A percentile compares a stretch with the other conserved stretches of the same genome.
These are phyloP conservation scores for Pampusana beccarii DNA, from an alignment of 2,113 vertebrate genomes.

Conservation along the genomic window DNA sequence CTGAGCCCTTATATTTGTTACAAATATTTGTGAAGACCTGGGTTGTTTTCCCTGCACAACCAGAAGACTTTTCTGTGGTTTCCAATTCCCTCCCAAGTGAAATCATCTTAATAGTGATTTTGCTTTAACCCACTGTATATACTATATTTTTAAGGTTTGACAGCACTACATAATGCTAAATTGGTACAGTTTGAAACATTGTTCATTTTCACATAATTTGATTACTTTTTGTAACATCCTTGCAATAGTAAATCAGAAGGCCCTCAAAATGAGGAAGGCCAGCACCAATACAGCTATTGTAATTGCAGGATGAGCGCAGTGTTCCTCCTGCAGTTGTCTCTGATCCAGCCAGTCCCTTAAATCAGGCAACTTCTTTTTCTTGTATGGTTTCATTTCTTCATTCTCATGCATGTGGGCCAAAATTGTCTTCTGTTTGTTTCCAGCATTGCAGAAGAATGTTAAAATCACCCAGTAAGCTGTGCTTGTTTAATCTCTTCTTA, in stretches of 20 bases:
- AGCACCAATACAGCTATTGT: neutral
- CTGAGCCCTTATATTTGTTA: neutral
- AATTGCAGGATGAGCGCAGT: neutral
- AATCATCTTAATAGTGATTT: neutral
- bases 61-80: neutral
- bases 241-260: neutral
- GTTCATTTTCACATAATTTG: neutral
- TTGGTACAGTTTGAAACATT: neutral
- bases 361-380: neutral
- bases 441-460: neutral
- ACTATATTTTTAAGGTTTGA: neutral
- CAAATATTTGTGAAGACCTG: neutral
- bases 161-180: neutral
- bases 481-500: neutral
- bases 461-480: neutral
- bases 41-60: neutral
- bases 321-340: neutral
- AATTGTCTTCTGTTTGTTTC: constrained; percentile 1
- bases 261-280: neutral
- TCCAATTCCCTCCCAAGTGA: neutral
- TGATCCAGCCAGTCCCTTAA: neutral
- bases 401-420: neutral
- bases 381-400: neutral
- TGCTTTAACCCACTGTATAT: neutral
- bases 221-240: neutral